Conservation (phyloP, 2,797 vertebrate species). For the Lutjanus campechanus region DNA sequence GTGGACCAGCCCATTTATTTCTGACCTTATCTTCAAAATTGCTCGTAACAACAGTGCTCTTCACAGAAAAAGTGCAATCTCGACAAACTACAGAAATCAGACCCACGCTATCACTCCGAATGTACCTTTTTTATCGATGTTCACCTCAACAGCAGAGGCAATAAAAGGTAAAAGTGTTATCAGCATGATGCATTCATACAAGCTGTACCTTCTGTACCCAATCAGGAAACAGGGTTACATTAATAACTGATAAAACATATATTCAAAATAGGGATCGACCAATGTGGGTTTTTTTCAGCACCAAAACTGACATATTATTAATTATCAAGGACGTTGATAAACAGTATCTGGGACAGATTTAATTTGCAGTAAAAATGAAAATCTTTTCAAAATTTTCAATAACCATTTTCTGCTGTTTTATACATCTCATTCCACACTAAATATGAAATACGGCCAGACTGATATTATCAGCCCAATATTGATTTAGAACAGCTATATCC, state of each 20-base stretch:
- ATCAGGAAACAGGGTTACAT: neutral
- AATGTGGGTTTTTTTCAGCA: no score
- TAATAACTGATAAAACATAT: neutral
- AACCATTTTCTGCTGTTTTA: no score
- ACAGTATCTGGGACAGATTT: no score
- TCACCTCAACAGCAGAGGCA: conserved; percentile 31
- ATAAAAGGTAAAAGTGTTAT: conserved; percentile 30
- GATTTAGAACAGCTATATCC: no score
- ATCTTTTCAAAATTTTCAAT: no score
- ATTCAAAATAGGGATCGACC: neutral
- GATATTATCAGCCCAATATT: no score
- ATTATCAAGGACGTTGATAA: no score
- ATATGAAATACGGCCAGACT: no score
- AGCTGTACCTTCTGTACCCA: neutral
- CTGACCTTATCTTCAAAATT: conserved; percentile 36
- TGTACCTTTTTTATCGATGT: conserved; percentile 3
- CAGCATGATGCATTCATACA: conserved; percentile 20
- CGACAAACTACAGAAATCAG: neutral
- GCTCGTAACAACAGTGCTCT: neutral
- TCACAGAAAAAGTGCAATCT: neutral
- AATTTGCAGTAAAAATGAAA: no score
- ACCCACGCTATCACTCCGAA: neutral
- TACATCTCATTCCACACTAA: no score
- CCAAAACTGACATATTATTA: no score
- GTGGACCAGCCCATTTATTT: conserved; percentile 15